A percentile compares a stretch with the other conserved stretches of the same genome.
These are phyloP conservation scores for Polydrusus pterygomalis DNA, from an alignment of 2,888 invertebrate genomes.

Conservation along the genomic window DNA sequence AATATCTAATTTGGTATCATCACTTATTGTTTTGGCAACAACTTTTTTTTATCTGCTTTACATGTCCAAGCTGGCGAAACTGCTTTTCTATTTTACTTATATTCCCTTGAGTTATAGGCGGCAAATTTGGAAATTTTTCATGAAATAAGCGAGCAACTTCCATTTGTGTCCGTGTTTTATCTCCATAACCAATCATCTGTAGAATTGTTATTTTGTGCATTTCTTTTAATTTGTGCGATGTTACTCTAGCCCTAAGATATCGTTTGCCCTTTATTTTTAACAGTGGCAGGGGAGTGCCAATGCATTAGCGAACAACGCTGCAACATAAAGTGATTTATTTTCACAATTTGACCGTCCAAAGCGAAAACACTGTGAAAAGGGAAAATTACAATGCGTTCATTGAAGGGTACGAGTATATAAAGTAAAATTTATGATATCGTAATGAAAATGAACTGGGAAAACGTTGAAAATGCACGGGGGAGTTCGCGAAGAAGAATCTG, in stretches of 20 bases:
- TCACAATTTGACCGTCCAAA: conserved; percentile 28
- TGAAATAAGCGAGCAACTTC: too few species aligned
- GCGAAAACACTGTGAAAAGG: conserved; percentile 31
- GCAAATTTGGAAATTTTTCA: too few species aligned
- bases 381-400: conserved; percentile 42
- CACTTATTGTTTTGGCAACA: too few species aligned
- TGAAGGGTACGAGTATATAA: conserved; percentile 34
- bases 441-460: conserved; percentile 44
- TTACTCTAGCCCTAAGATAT: conserved; percentile 1
- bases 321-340: conserved; percentile 34
- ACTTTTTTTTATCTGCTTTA: too few species aligned
- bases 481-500: neutral
- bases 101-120: too few species aligned
- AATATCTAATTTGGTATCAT: too few species aligned
- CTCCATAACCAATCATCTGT: too few species aligned
- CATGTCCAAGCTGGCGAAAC: too few species aligned
- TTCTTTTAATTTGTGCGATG: too few species aligned
- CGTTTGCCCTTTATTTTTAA: neutral
- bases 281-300: conserved; percentile 17
- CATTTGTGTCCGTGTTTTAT: too few species aligned
- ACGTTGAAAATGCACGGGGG: conserved; percentile 8
- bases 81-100: too few species aligned
- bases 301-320: conserved; percentile 24
- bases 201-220: too few species aligned
- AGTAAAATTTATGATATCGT: conserved; percentile 42